phyloP scores from a whole-genome alignment of 2,113 vertebrate species.

The Podarcis raffonei region DNA sequence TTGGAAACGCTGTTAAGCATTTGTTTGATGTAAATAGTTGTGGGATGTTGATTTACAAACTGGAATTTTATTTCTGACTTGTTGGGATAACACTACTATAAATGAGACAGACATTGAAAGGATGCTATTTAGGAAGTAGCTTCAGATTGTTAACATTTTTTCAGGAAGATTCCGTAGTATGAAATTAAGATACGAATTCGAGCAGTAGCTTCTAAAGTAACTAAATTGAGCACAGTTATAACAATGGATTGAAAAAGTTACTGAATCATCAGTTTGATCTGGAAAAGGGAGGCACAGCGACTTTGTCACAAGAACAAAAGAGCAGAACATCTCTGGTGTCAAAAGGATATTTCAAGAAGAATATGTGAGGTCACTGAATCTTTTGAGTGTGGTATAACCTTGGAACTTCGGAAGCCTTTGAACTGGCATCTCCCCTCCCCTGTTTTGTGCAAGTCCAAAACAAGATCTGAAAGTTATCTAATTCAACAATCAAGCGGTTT shows the following conservation, averaged over 20 bases:
- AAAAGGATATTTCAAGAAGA: slow-evolving; percentile 13
- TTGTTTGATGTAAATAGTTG: slow-evolving; percentile 37
- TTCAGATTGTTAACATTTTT: neutral
- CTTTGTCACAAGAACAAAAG: slow-evolving; percentile 23
- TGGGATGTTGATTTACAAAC: neutral
- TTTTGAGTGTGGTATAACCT: slow-evolving; percentile 4
- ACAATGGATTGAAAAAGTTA: slow-evolving; percentile 19
- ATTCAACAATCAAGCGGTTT: neutral
- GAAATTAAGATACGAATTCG: neutral
- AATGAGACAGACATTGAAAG: neutral
- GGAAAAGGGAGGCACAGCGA: slow-evolving; percentile 7
- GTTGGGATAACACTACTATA: slow-evolving; percentile 17
- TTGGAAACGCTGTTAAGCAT: neutral
- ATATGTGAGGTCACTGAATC: neutral
- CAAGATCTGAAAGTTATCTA: slow-evolving; percentile 17
- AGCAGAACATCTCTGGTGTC: accelerated
- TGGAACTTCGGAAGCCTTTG: slow-evolving; percentile 5
- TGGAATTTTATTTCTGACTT: slow-evolving; percentile 17
- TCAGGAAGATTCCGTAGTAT: slow-evolving; percentile 15
- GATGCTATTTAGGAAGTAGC: neutral
- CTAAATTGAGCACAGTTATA: neutral
- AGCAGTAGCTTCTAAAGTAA: neutral
- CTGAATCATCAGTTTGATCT: neutral
- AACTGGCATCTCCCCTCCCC: neutral
- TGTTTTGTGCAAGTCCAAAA: slow-evolving; percentile 4